phyloP scores from a whole-genome alignment of 2,888 invertebrate genomes.

The Phortica okadai region DNA sequence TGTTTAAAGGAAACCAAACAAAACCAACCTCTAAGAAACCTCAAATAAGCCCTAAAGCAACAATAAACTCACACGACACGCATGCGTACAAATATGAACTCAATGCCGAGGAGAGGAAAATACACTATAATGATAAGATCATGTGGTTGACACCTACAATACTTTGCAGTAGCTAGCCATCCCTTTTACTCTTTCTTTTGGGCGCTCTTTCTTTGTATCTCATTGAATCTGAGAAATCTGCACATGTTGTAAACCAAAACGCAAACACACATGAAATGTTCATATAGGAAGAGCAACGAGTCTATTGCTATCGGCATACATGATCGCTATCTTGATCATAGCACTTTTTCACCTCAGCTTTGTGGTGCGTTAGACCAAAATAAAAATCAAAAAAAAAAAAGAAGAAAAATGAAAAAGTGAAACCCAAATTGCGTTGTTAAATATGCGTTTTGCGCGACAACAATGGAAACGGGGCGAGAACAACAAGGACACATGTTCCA shows the following conservation, averaged over 20 bases:
- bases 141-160: constrained; percentile 65
- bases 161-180: neutral
- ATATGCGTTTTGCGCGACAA: constrained; percentile 66
- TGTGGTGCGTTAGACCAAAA: constrained; percentile 8
- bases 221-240: constrained; percentile 53
- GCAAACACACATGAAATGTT: constrained; percentile 25
- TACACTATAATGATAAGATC: constrained; percentile 34
- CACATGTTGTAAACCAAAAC: constrained; percentile 57
- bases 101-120: neutral
- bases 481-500: constrained; percentile 44
- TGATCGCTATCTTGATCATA: constrained; percentile 57
- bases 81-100: neutral
- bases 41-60: constrained; percentile 4
- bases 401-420: constrained; percentile 36
- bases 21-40: constrained; percentile 5
- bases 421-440: constrained; percentile 69
- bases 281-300: constrained; percentile 26
- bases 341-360: constrained; percentile 46
- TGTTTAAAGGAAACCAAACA: constrained; percentile 9
- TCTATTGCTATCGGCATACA: constrained; percentile 42
- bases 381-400: neutral
- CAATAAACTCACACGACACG: neutral
- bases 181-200: neutral
- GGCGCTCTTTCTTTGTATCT: neutral
- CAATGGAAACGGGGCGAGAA: constrained; percentile 51